These are phyloP conservation scores for Amblyjoppa proteus DNA, from an alignment of 2,888 invertebrate species.

Conservation along the genomic window DNA sequence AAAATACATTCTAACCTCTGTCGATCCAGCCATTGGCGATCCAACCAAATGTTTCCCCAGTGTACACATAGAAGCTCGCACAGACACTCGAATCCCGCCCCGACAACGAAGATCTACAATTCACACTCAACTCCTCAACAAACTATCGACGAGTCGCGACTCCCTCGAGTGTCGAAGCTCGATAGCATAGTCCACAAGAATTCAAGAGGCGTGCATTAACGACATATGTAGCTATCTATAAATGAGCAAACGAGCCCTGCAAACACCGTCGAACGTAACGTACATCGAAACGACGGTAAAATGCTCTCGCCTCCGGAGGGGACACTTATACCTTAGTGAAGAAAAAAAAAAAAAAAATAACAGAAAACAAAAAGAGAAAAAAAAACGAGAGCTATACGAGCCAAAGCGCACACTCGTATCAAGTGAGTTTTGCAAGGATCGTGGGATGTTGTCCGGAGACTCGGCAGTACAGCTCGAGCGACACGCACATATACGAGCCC, in stretches of 20 bases:
- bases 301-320: constrained; percentile 23
- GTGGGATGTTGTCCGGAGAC: constrained; percentile 31
- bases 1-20: no score
- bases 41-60: no score
- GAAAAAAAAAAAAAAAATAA: not conserved
- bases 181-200: not conserved
- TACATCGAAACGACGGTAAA: not conserved
- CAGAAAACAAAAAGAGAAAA: not conserved
- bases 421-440: constrained; percentile 35
- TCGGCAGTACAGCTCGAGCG: not conserved
- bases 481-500: constrained; percentile 23
- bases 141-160: not conserved
- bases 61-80: no score
- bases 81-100: no score
- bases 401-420: constrained; percentile 18
- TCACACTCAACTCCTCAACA: no score
- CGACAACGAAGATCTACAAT: no score
- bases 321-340: constrained; percentile 31
- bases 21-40: no score
- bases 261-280: not conserved
- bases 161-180: not conserved
- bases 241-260: not conserved
- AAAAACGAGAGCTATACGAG: constrained; percentile 28
- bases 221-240: constrained; percentile 2
- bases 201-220: not conserved